phyloP scores from a whole-genome alignment of 2,113 vertebrate species.

The Panthera leo region DNA sequence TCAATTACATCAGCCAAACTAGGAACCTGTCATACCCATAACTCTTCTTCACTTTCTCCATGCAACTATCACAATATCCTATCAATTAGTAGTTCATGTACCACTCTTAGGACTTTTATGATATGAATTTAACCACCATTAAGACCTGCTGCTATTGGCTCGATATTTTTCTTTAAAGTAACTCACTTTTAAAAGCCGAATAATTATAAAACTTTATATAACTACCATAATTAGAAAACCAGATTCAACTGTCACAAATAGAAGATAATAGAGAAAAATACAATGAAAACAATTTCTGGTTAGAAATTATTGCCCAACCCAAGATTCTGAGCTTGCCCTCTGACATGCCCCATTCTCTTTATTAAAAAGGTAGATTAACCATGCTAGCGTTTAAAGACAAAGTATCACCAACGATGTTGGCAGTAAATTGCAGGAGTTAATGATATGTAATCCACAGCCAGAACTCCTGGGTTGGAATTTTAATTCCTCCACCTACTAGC shows the following conservation, averaged over 20 bases:
- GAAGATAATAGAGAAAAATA: not conserved
- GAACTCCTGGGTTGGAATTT: not conserved
- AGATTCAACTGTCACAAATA: not conserved
- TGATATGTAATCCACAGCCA: not conserved
- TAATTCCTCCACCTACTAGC: not conserved
- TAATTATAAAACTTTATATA: not conserved
- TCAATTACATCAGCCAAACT: not conserved
- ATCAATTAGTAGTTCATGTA: not conserved
- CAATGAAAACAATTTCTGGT: not conserved
- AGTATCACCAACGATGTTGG: not conserved
- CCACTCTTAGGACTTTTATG: not conserved
- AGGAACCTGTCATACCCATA: not conserved
- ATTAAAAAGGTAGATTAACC: not conserved
- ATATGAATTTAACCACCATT: not conserved
- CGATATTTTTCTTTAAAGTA: slow-evolving; percentile 8
- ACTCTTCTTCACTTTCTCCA: not conserved
- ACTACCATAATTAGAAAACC: not conserved
- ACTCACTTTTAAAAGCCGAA: not conserved
- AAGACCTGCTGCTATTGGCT: not conserved
- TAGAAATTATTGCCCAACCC: not conserved
- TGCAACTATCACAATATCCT: not conserved
- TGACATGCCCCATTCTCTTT: not conserved
- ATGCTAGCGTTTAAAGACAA: not conserved
- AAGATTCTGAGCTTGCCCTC: not conserved
- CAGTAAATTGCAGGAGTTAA: not conserved